A percentile compares a stretch with the other conserved stretches of the same genome.
These are phyloP conservation scores for Gambusia yucatana DNA, from an alignment of 2,797 vertebrate species.

Conservation along the genomic window DNA sequence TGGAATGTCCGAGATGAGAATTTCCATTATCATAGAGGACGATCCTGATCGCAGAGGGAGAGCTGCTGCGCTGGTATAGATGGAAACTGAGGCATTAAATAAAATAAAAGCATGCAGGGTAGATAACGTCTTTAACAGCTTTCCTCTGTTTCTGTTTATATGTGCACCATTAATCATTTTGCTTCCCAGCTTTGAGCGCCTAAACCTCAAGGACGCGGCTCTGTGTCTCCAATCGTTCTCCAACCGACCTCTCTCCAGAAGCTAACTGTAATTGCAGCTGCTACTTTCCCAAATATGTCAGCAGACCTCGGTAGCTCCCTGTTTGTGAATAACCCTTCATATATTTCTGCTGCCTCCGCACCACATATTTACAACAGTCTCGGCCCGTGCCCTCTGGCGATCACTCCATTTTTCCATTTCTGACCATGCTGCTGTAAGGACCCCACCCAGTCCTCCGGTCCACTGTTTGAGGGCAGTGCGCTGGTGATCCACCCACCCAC, in stretches of 20 bases:
- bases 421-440: constrained; percentile 24
- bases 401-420: constrained; percentile 30
- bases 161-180: neutral
- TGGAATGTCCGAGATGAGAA: neutral
- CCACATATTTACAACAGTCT: neutral
- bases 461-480: constrained; percentile 22
- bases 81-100: neutral
- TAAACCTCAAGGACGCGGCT: constrained; percentile 1
- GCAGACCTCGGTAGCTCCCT: neutral
- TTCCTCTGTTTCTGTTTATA: neutral
- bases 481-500: constrained; percentile 38
- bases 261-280: neutral
- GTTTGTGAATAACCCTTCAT: neutral
- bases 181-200: neutral
- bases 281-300: neutral
- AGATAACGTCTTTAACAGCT: neutral
- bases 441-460: constrained; percentile 54
- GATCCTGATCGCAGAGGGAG: neutral
- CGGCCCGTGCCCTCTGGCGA: neutral
- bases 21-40: neutral
- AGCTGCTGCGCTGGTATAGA: neutral
- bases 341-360: neutral
- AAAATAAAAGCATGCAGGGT: neutral
- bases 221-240: neutral
- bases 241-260: neutral